Evolutionary conservation across 2,113 vertebrate genomes (phyloP), one percentile per base, ranked within the genome.

Genomic region (Xiphophorus maculatus): DNA sequence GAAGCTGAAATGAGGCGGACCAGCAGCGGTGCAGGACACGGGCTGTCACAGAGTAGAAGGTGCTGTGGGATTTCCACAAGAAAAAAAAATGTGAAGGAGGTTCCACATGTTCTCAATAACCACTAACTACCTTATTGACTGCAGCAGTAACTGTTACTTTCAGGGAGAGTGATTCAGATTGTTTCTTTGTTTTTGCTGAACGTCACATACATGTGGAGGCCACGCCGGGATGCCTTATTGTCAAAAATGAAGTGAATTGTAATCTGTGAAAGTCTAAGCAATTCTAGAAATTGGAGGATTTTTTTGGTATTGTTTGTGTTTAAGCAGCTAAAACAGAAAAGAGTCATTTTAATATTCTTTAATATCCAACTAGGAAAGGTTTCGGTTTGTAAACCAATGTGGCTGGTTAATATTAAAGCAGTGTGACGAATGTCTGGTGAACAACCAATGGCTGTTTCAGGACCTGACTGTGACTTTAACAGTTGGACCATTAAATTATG

Each of bases 1-100:
- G 4, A 75, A 33, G 28, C 63, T 27, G 54, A 40, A 29, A 44
- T 15, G 74, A 66, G 29, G 14, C 35, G 13, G 44, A 15, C 35
- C 51, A 15, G 63, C 69, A 62, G 84, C 92, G 82, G 88, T 87
- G 92, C 89, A 54, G 93, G 89, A 89, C 85, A 76, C 83, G 63
- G 61, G 64, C 81, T 74, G 71, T 30, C 25, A 40, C 42, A 66
- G 51, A 42, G 32, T 12, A 5, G 1, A 60, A n/a, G 65, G 33
- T 13, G 14, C 27, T 28, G 5, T 32, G 33, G 65, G 13, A 4
- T 82, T 35, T 11, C 51, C 51, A 58, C 51, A 58, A 22, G 51
- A 25, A n/a, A 54, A 10, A n/a, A 54, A 58, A 17, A 17, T 58
- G 9, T 19, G 25, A 58, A 58, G 51, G 51, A n/a, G 3, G 22